These are phyloP conservation scores for Vombatus ursinus DNA, from an alignment of 2,113 vertebrate species.

Conservation along the genomic window DNA sequence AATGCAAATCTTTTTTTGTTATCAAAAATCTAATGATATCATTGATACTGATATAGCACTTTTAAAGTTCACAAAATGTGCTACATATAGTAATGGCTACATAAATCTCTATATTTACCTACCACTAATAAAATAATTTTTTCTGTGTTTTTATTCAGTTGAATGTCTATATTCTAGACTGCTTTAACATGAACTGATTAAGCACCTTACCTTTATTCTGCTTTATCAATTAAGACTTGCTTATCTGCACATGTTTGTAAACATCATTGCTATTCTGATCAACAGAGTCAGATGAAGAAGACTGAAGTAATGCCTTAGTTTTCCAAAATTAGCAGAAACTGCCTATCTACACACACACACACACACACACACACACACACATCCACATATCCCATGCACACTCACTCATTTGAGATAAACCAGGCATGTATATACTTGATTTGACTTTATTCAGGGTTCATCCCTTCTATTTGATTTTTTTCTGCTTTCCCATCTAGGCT, in stretches of 20 bases:
- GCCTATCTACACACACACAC: not conserved
- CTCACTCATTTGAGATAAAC: slow-evolving; percentile 10
- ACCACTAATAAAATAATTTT: not conserved
- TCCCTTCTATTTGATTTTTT: not conserved
- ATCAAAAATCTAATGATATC: not conserved
- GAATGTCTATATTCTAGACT: slow-evolving; percentile 36
- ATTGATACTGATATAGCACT: not conserved
- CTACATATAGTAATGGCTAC: not conserved
- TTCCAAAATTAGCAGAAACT: slow-evolving; percentile 15
- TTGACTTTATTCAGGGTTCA: slow-evolving; percentile 4
- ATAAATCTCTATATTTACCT: slow-evolving; percentile 15
- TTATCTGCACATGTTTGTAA: slow-evolving; percentile 36
- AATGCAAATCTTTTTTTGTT: not conserved
- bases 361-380: not conserved
- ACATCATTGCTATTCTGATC: not conserved
- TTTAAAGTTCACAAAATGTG: not conserved
- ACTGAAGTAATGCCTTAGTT: not conserved
- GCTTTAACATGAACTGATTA: slow-evolving; percentile 24
- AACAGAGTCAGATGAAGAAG: not conserved
- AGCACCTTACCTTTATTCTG: slow-evolving; percentile 21
- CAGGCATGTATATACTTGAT: not conserved
- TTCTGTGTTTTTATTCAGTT: slow-evolving; percentile 27
- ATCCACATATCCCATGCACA: not conserved
- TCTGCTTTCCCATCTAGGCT: not conserved
- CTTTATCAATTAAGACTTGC: slow-evolving; percentile 38